Evolutionary conservation across 1,140 invertebrate genomes (phyloP).

Genomic region (Nixonia krombeini): DNA sequence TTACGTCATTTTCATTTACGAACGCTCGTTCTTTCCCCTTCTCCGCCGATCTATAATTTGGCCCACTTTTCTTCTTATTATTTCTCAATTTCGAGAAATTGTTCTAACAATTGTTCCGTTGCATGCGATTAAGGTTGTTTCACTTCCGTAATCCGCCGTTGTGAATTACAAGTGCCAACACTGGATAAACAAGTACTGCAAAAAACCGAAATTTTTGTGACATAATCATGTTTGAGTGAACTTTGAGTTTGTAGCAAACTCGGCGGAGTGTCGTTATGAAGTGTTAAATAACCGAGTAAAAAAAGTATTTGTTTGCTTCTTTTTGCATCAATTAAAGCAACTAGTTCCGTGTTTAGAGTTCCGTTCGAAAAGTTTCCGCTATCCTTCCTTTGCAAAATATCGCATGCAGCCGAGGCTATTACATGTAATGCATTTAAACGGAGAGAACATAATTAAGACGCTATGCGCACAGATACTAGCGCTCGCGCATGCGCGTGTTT

Average conservation of each 20-base stretch:
- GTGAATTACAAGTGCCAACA: too few relatives aligned
- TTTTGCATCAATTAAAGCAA: not conserved
- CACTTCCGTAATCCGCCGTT: too few relatives aligned
- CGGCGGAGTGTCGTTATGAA: too few relatives aligned
- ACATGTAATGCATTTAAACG: not conserved
- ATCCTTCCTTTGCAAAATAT: not conserved
- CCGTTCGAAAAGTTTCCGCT: not conserved
- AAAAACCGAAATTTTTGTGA: not conserved
- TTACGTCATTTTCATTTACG: not conserved
- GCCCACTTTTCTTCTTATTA: too few relatives aligned
- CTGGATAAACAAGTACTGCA: too few relatives aligned
- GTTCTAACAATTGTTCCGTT: too few relatives aligned
- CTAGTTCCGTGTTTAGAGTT: not conserved
- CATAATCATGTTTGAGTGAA: too few relatives aligned
- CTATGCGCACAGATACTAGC: not conserved
- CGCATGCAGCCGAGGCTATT: not conserved
- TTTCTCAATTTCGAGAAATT: too few relatives aligned
- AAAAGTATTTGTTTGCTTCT: not conserved
- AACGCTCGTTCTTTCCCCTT: not conserved
- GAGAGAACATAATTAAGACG: not conserved
- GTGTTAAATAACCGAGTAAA: not conserved
- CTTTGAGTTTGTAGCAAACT: too few relatives aligned
- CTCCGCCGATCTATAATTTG: not conserved
- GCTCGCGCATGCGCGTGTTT: too few relatives aligned
- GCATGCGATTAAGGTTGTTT: too few relatives aligned